Percentiles rank a stretch among this genome's conserved stretches.
phyloP scores from a whole-genome alignment of 2,797 vertebrate genomes.

The Pseudocheirus occidentalis region DNA sequence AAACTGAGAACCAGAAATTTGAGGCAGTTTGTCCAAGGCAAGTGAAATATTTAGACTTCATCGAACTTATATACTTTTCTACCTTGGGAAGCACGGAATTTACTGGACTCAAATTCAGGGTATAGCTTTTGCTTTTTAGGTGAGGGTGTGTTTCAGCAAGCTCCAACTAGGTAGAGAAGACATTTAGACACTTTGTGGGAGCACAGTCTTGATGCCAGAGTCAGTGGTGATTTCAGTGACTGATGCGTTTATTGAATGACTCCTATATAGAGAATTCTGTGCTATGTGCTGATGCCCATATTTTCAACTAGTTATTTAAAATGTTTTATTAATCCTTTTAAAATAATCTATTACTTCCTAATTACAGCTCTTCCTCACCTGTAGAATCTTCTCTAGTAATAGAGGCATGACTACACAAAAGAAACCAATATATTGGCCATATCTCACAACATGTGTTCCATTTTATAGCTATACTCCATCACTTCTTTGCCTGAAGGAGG shows the following conservation, averaged over 20 bases:
- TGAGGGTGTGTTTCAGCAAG: background rate
- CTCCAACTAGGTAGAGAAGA: background rate
- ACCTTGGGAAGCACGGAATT: background rate
- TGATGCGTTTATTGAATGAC: background rate
- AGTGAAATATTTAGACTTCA: background rate
- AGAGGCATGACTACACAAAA: background rate
- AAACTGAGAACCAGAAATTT: background rate
- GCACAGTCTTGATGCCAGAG: background rate
- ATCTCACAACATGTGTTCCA: no score
- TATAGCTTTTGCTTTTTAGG: background rate
- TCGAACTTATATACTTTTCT: background rate
- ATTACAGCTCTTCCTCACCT: background rate
- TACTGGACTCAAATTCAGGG: background rate
- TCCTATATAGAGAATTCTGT: background rate
- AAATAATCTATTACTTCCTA: background rate
- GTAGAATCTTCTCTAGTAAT: background rate
- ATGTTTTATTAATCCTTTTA: background rate
- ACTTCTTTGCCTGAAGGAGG: no score
- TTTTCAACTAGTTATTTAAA: background rate
- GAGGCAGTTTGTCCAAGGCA: background rate
- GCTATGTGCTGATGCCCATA: background rate
- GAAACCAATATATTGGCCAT: no score
- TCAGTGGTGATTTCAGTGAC: background rate
- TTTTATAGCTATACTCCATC: no score
- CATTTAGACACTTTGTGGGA: background rate